These are phyloP conservation scores for Carcharodon carcharias DNA, from an alignment of 2,797 vertebrate species.

Conservation along the genomic window DNA sequence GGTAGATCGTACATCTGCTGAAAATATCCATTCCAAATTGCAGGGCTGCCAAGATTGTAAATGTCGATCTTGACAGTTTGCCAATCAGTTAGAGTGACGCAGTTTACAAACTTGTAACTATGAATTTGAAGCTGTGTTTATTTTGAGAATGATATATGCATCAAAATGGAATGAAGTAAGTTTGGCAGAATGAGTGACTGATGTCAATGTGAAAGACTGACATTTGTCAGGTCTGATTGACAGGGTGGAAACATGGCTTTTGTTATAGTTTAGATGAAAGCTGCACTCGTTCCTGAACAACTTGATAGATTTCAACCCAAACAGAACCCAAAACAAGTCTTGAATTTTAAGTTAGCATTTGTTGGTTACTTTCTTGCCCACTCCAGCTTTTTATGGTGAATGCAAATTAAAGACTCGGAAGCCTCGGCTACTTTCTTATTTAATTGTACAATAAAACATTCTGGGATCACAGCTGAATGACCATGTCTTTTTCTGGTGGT, in stretches of 20 bases:
- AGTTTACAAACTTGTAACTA: not conserved
- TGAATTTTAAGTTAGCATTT: not conserved
- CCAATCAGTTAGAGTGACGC: not conserved
- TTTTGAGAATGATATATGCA: not conserved
- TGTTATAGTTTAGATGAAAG: not conserved
- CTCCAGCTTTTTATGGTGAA: not conserved
- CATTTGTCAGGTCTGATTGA: not conserved
- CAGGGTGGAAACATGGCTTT: not conserved
- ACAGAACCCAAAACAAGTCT: not conserved
- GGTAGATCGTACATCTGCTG: not conserved
- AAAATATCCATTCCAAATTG: not conserved
- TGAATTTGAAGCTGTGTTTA: not conserved
- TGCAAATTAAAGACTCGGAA: not conserved
- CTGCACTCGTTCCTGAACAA: not conserved
- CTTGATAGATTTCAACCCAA: not conserved
- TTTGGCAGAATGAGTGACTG: not conserved
- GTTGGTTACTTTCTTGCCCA: not conserved
- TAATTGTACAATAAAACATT: not conserved
- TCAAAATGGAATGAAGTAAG: not conserved
- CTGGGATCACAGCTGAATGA: not conserved
- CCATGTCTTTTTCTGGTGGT: not conserved
- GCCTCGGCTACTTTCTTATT: not conserved
- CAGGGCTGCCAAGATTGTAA: not conserved
- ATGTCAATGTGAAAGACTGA: not conserved
- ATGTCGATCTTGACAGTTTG: not conserved